A percentile compares a stretch with the other conserved stretches of the same genome.
phyloP scores from a whole-genome alignment of 2,113 vertebrate species.

The Phodopus roborovskii region DNA sequence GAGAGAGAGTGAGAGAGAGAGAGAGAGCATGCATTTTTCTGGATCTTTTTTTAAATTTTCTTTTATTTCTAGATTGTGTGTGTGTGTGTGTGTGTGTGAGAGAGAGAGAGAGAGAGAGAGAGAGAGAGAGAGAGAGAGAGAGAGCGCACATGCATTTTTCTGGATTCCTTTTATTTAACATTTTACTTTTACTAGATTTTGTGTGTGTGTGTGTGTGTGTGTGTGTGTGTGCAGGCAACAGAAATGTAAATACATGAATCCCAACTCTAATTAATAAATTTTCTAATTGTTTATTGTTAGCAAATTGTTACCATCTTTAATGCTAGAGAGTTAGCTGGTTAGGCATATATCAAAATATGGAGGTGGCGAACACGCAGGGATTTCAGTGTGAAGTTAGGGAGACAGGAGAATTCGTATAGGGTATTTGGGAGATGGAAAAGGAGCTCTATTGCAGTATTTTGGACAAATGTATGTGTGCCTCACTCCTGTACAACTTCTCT shows the following conservation, averaged over 20 bases:
- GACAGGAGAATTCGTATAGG: neutral
- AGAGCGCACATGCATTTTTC: no score
- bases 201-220: no score
- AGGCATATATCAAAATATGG: neutral
- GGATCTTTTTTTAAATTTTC: no score
- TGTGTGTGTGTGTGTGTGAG: no score
- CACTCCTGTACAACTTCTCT: neutral
- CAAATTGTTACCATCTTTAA: constrained; percentile 6
- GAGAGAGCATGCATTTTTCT: no score
- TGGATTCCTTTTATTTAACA: no score
- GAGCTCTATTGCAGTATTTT: neutral
- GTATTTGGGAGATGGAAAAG: neutral
- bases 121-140: no score
- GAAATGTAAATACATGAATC: neutral
- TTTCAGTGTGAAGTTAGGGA: neutral
- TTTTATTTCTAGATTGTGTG: no score
- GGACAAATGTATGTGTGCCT: neutral
- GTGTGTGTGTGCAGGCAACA: neutral
- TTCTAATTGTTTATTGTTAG: neutral
- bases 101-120: no score
- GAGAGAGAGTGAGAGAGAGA: no score
- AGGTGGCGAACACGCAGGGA: neutral
- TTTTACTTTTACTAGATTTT: no score
- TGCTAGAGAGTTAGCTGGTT: neutral
- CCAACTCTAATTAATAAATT: neutral